Percentiles rank a stretch among this genome's conserved stretches.
Evolutionary conservation across 2,113 vertebrate genomes (phyloP).

Genomic region (Todiramphus saurophagus): DNA sequence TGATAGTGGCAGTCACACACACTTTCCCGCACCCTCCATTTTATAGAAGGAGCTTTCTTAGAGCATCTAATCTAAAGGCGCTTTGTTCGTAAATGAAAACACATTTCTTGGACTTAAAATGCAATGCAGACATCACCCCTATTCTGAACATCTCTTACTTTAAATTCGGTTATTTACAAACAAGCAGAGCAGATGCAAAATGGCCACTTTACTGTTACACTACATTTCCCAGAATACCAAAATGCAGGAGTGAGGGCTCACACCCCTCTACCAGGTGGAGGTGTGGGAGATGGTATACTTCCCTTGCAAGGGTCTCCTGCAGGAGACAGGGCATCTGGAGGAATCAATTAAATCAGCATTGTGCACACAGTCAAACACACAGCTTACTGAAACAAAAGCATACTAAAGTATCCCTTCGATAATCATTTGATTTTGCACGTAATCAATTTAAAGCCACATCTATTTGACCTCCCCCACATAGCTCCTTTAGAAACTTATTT

Average conservation of each 20-base stretch:
- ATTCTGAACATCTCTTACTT: background rate
- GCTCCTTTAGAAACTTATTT: background rate
- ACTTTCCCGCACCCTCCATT: constrained; percentile 14
- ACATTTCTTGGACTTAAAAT: background rate
- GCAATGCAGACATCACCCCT: background rate
- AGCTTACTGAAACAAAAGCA: background rate
- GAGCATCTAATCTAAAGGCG: background rate
- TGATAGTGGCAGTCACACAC: constrained; percentile 13
- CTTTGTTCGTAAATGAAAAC: background rate
- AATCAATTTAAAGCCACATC: background rate
- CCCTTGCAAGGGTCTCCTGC: background rate
- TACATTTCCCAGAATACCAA: background rate
- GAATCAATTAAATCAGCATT: background rate
- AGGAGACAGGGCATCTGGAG: background rate
- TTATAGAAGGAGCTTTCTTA: constrained; percentile 14
- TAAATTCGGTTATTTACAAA: constrained; percentile 9
- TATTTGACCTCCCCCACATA: background rate
- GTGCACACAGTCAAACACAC: background rate
- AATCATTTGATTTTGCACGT: background rate
- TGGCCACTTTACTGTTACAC: background rate
- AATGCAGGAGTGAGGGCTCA: background rate
- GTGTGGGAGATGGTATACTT: background rate
- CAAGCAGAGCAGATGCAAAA: constrained; percentile 1
- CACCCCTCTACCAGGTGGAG: background rate
- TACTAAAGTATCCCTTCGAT: background rate